Evolutionary conservation across 2,888 invertebrate genomes (phyloP).

Genomic region (Eugnorisma glareosa): DNA sequence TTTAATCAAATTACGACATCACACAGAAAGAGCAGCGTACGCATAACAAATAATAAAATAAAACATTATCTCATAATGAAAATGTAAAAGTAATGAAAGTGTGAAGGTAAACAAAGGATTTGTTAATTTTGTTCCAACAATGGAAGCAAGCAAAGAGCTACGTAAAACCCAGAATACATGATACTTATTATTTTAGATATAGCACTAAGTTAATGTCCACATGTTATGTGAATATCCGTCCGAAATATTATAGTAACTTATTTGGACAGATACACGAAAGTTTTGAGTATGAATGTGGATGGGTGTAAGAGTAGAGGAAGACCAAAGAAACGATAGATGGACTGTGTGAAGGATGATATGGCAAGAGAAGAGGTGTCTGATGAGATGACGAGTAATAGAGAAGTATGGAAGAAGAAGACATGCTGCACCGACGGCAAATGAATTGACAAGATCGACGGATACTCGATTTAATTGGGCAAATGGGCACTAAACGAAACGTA

Average conservation of each 20-base stretch:
- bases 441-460: background rate
- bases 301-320: too few species aligned
- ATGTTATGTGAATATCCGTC: slow-evolving; percentile 34
- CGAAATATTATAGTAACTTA: slow-evolving; percentile 6
- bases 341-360: too few species aligned
- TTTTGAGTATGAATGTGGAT: too few species aligned
- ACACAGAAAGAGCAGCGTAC: slow-evolving; percentile 43
- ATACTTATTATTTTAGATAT: slow-evolving; percentile 53
- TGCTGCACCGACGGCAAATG: too few species aligned
- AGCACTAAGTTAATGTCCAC: slow-evolving; percentile 32
- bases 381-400: too few species aligned
- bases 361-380: too few species aligned
- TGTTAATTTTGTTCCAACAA: slow-evolving; percentile 64
- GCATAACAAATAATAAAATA: slow-evolving; percentile 53
- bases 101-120: slow-evolving; percentile 60
- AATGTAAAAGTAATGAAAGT: slow-evolving; percentile 62
- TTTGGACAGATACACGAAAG: slow-evolving; percentile 25
- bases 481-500: slow-evolving; percentile 47
- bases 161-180: slow-evolving; percentile 51
- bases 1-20: slow-evolving; percentile 44
- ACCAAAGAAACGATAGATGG: too few species aligned
- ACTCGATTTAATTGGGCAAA: slow-evolving; percentile 51
- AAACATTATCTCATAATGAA: slow-evolving; percentile 61
- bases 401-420: too few species aligned
- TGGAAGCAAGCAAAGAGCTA: slow-evolving; percentile 32